These are phyloP conservation scores for Mola mola DNA, from an alignment of 2,113 vertebrate species.

Conservation along the genomic window DNA sequence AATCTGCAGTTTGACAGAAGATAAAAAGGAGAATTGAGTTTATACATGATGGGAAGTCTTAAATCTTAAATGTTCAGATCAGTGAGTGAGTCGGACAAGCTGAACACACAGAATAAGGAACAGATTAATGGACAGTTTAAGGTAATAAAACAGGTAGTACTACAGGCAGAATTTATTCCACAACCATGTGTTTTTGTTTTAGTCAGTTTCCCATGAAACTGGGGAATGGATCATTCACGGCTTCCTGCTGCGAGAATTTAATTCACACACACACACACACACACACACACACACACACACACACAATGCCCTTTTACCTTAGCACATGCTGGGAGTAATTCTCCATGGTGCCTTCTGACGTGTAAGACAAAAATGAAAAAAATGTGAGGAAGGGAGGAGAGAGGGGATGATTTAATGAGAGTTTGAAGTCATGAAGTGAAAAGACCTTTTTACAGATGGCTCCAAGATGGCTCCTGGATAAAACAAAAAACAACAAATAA, in stretches of 20 bases:
- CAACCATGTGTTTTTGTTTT: slow-evolving; percentile 50
- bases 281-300: slow-evolving; percentile 9
- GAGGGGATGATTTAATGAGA: slow-evolving; percentile 7
- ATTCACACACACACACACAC: slow-evolving; percentile 35
- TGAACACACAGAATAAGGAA: slow-evolving; percentile 8
- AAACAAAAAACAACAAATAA: no score
- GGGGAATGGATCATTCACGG: slow-evolving; percentile 43
- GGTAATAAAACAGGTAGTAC: slow-evolving; percentile 24
- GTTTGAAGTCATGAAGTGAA: not conserved
- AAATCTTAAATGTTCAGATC: no score
- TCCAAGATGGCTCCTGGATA: not conserved
- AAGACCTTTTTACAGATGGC: not conserved
- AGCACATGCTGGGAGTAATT: slow-evolving; percentile 43
- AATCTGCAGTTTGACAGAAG: no score
- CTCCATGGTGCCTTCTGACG: slow-evolving; percentile 7
- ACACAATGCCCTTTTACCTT: slow-evolving; percentile 28
- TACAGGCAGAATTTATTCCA: slow-evolving; percentile 8
- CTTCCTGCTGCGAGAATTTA: slow-evolving; percentile 51
- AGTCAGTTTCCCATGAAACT: slow-evolving; percentile 43
- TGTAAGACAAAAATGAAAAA: slow-evolving; percentile 5
- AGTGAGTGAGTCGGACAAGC: slow-evolving; percentile 11
- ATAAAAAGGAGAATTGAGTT: no score
- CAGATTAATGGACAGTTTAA: slow-evolving; percentile 18
- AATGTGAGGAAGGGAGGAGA: slow-evolving; percentile 7
- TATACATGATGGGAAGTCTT: no score